Evolutionary conservation across 2,797 vertebrate genomes (phyloP), one percentile per base, ranked within the genome.

Genomic region (Avahi laniger): DNA sequence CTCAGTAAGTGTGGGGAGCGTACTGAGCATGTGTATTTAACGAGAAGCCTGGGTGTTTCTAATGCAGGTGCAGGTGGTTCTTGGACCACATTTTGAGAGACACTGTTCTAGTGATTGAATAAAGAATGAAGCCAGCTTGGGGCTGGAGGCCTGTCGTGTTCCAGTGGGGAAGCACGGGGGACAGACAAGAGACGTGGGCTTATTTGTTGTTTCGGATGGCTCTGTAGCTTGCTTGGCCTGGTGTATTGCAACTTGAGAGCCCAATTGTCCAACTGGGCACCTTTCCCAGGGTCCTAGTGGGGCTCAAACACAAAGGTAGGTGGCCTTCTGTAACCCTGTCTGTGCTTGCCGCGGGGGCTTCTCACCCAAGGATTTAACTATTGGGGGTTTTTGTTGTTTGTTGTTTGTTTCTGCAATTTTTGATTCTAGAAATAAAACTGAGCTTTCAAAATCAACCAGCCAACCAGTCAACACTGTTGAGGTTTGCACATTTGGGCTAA

Each of bases 361-460:
- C 89, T 80, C 12, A 11, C 57, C 24, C 22, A 2, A 38, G 46
- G 14, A 48, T 33, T 11, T 20, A 50, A 14, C 38, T 9, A 48
- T 52, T 48, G 48, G 63, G 14, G 13, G 12, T 9, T n/a, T n/a
- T 57, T 59, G 14, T 63, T 59, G 63, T 92, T 91, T 81, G 57
- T 46, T 92, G 57, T 93, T 93, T 94, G 73, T 82, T 97, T 91
- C 72, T 88, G 63, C 24, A 89, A 87, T 73, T 91, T 95, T 72
- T 69, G 54, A 84, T 86, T 88, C 85, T 89, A 87, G 96, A 93
- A 97, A 93, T 94, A 89, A 96, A 94, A 96, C 65, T n/a, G 17
- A 69, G 48, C n/a, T 93, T 96, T 97, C 70, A 70, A 93, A 91
- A 86, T 61, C 92, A 95, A 52, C 57, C 12, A 22, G 50, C 61